Conservation (phyloP, 2,113 vertebrate species). For the Elaphurus davidianus region DNA sequence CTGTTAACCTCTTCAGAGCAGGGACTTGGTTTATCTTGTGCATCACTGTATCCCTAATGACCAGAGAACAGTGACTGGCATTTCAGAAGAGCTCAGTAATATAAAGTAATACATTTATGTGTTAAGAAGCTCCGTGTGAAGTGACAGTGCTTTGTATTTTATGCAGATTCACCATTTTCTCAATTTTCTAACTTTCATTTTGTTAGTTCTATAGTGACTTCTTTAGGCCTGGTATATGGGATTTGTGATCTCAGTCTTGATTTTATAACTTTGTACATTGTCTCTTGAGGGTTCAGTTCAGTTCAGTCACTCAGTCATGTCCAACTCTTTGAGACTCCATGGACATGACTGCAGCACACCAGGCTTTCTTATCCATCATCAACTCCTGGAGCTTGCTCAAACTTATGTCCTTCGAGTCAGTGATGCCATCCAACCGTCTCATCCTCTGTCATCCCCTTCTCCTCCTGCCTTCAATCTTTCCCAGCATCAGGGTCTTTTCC, state of each 20-base stretch:
- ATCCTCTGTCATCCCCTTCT: background rate
- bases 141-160: background rate
- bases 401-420: background rate
- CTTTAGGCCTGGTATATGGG: background rate
- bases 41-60: background rate
- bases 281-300: slow-evolving; percentile 12
- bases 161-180: background rate
- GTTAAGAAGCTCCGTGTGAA: background rate
- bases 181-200: slow-evolving; percentile 23
- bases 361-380: background rate
- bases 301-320: background rate
- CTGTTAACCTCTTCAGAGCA: background rate
- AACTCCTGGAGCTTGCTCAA: background rate
- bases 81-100: background rate
- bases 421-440: background rate
- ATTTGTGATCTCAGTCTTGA: background rate
- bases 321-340: background rate
- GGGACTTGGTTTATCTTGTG: background rate
- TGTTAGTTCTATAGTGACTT: background rate
- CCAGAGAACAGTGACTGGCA: background rate
- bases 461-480: background rate
- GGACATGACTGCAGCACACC: background rate
- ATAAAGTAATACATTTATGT: background rate
- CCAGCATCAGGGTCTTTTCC: background rate
- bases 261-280: background rate